Base-by-base conservation (phyloP, 1,140 invertebrate genomes). In the Melanaphis sacchari region DNA sequence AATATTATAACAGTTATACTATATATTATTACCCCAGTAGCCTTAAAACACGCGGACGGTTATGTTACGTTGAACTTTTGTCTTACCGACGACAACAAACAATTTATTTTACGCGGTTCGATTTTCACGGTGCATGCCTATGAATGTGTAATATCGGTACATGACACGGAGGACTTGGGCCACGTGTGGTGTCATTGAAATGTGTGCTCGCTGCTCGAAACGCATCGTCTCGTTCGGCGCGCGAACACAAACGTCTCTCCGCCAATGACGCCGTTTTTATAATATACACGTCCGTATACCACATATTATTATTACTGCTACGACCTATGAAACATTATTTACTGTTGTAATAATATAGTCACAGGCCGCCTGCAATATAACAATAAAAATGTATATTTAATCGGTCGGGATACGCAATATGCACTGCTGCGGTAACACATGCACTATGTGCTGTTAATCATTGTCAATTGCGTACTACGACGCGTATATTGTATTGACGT, bases 61-160 rank as follows among this genome's bases (percentile, higher is more conserved):
- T 36, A 88, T n/a, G 87, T 36, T 46, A n/a, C 31, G 43, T 52
- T 36, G n/a, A 52, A 88, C 43, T 49, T 88, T 88, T 88, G 87
- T 49, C n/a, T 88, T 88, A n/a, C 18, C 18, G 7, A 88, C 43
- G 87, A 52, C 46, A n/a, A 88, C 87, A 36, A 49, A 49, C 59
- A 49, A 49, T 49, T 49, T 36, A 46, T 52, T 21, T 36, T 8
- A 85, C 43, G n/a, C 22, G 7, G 31, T 41, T 84, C 84, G 43
- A 46, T 82, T 82, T 38, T 82, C 36, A 46, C 15, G 26, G 41
- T n/a, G 31, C 31, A 22, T n/a, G 41, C 59, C 59, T 76, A 66
- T n/a, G n/a, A 36, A n/a, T 21, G 8, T 82, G 18, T 49, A 21
- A 87, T 46, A 87, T 31, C 41, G 18, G 43, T 41, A 46, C 5